Base-by-base conservation (phyloP, 2,888 invertebrate species). In the Acronicta aceris region DNA sequence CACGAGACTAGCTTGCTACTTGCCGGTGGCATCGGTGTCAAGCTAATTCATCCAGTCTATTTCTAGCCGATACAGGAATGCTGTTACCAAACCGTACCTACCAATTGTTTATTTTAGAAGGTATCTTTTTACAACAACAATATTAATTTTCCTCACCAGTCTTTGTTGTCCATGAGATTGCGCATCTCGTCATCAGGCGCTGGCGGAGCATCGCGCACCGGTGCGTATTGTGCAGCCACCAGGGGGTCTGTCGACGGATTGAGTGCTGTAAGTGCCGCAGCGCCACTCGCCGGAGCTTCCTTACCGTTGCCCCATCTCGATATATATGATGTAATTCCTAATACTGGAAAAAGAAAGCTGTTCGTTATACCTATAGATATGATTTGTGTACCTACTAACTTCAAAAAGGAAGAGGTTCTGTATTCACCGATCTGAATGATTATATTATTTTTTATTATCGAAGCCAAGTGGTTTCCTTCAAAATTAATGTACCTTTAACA, bases 181-280 rank as follows among this genome's bases (percentile, higher is more conserved):
- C 97, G 95, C 84, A 96, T 96, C 84, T 97, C 97, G 72, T 95
- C 97, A 90, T 94, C 96, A 55, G 95, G 95, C 13, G 95, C 95
- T 3, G 96, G 95, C 47, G 97, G 96, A 75, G 97, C 96, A 89
- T 97, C 97, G 40, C 97, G 95, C 16, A 97, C 96, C 0, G 97
- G 97, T 48, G 96, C 97, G 91, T 97, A 97, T 89, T 97, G 97
- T 36, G 97, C 97, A 0, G 96, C 96, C 51, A 97, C 97, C 74
- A 97, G 92, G 36, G 97, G 95, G 93, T 97, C 97, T 38, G 97
- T 97, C 48, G 97, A 97, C 51, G 97, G 97, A 91, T 97, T 97
- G 56, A 97, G 95, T 0, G 96, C 96, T 45, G 96, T 94, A 36
- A 96, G 95, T 52, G 95, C 95, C 0, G 94, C 94, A 0, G 94